Conservation (phyloP, 1,140 invertebrate species). For the Listronotus bonariensis region DNA sequence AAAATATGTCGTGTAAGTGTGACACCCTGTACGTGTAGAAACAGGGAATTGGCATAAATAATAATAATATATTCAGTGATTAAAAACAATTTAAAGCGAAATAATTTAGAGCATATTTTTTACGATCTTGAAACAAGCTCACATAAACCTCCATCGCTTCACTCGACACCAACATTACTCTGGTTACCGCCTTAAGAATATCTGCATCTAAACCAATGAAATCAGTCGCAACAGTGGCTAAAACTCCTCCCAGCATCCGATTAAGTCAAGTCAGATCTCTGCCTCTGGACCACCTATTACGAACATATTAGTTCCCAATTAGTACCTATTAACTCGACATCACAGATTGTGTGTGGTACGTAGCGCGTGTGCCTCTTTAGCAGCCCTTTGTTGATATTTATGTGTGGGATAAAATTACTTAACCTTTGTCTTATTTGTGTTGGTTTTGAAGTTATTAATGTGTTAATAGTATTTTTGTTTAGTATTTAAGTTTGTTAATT, state of each 20-base stretch:
- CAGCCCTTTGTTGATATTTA: neutral
- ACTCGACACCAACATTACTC: constrained; percentile 15
- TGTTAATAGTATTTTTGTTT: no score
- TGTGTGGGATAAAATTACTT: no score
- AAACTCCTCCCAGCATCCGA: constrained; percentile 24
- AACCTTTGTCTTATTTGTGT: no score
- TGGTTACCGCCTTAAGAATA: constrained; percentile 25
- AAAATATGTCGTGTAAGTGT: no score
- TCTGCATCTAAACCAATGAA: constrained; percentile 19
- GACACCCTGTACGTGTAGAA: no score
- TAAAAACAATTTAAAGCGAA: no score
- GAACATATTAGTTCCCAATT: constrained; percentile 15
- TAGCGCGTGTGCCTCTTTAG: neutral
- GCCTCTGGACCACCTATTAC: constrained; percentile 29
- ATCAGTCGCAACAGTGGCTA: constrained; percentile 6
- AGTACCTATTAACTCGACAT: constrained; percentile 17
- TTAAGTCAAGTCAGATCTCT: constrained; percentile 11
- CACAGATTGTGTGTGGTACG: constrained; percentile 10
- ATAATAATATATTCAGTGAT: no score
- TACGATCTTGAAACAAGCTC: no score
- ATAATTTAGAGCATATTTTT: no score
- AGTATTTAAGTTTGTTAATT: no score
- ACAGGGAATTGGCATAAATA: no score
- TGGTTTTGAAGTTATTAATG: no score
- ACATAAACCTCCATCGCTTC: constrained; percentile 15